Conservation (phyloP, 2,888 invertebrate genomes). For the Corythucha ciliata region DNA sequence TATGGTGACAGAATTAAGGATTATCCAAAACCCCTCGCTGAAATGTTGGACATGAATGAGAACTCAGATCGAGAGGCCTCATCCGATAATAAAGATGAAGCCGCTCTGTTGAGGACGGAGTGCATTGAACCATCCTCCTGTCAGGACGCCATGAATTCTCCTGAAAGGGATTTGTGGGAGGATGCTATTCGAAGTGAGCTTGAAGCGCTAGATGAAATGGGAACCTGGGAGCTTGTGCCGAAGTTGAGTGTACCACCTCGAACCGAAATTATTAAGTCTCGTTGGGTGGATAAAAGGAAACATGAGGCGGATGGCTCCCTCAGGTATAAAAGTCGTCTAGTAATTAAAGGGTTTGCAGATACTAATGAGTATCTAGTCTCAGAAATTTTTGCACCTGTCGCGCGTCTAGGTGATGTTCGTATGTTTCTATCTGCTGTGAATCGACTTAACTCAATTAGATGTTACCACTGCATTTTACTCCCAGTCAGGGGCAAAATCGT, state of each 20-base stretch:
- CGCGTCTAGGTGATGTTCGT: not conserved
- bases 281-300: constrained; percentile 6
- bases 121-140: not conserved
- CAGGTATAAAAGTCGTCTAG: constrained; percentile 2
- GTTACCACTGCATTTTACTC: constrained; percentile 14
- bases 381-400: constrained; percentile 9
- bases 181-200: constrained; percentile 5
- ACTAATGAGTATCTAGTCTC: not conserved
- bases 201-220: not conserved
- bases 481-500: too few relatives aligned
- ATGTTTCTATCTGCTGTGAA: not conserved
- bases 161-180: constrained; percentile 1
- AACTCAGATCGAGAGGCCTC: not conserved
- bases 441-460: constrained; percentile 4
- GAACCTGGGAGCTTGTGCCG: constrained; percentile 1
- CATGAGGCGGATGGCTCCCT: not conserved
- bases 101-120: not conserved
- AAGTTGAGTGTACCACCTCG: not conserved
- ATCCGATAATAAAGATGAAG: not conserved
- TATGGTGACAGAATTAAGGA: constrained; percentile 14
- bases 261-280: constrained; percentile 5
- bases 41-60: not conserved
- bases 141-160: constrained; percentile 1
- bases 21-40: not conserved
- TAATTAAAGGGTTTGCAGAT: constrained; percentile 9